Evolutionary conservation across 2,113 vertebrate species (phyloP), one percentile per base, ranked within the genome.

Genomic region (Hylia prasina): DNA sequence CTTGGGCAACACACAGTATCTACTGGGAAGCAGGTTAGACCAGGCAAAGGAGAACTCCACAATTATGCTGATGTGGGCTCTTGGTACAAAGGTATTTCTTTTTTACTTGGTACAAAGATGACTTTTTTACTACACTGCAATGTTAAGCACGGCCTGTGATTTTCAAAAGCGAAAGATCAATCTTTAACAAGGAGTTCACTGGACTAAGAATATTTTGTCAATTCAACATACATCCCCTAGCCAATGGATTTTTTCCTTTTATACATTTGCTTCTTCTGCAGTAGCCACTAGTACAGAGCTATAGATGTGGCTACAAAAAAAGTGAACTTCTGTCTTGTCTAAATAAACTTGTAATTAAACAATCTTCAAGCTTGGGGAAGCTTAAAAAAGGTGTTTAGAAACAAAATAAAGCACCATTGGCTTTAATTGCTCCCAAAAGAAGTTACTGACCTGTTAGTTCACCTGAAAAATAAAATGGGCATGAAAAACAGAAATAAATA

Each of bases 161-260:
- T 84, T 65, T 61, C 54, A 87, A 77, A 84, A 63, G 8, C 20
- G 45, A 11, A 73, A 84, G 39, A 63, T 33, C 18, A 56, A 2
- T 51, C 54, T 81, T 89, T 40, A 86, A 82, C 70, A 83, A 10
- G 12, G 11, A 86, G 45, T 24, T 81, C 8, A 23, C 0, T 48
- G 45, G 50, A 79, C 50, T 10, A 80, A 31, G 16, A 72, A 7
- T 18, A 72, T n/a, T 71, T 81, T 54, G 56, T 28, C 22, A 57
- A n/a, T 57, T 85, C 51, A 83, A 84, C n/a, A 65, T 4, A 14
- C 4, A 31, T 9, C 0, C 3, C 8, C 20, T 3, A 2, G 1
- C 8, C 33, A 64, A 15, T 6, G 13, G 12, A 19, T 42, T 82
- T 44, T 47, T 60, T 57, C 27, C n/a, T 72, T 56, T 57, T 51